Percentiles rank a stretch among this genome's conserved stretches.
Conservation (phyloP, 2,888 invertebrate species). For the Helleia helle region DNA sequence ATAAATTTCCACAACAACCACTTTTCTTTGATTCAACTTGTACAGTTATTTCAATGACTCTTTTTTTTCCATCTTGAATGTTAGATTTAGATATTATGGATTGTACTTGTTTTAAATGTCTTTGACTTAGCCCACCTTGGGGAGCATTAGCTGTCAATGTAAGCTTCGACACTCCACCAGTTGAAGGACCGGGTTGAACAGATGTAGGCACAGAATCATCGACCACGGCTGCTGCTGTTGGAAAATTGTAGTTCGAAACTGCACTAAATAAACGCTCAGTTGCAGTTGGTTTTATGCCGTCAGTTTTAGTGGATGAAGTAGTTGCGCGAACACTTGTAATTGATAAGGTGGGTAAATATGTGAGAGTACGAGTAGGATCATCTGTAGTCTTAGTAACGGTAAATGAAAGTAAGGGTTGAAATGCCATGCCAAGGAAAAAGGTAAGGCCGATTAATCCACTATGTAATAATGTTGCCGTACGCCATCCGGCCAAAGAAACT, state of each 20-base stretch:
- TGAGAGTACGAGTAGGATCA: conserved; percentile 49
- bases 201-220: conserved; percentile 28
- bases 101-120: conserved; percentile 49
- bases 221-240: conserved; percentile 51
- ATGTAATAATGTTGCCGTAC: conserved; percentile 45
- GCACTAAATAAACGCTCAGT: conserved; percentile 38
- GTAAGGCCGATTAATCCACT: conserved; percentile 44
- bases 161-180: conserved; percentile 36
- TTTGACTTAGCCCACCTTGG: conserved; percentile 39
- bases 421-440: conserved; percentile 52
- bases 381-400: conserved; percentile 41
- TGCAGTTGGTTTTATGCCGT: conserved; percentile 28
- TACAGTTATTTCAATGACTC: conserved; percentile 33
- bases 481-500: conserved; percentile 47
- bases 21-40: conserved; percentile 29
- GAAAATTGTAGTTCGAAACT: conserved; percentile 38
- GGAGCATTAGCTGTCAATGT: conserved; percentile 42
- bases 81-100: conserved; percentile 45
- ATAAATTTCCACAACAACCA: conserved; percentile 42
- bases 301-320: conserved; percentile 28
- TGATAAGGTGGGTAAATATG: conserved; percentile 52
- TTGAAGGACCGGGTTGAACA: conserved; percentile 40
- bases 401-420: conserved; percentile 46
- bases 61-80: conserved; percentile 30
- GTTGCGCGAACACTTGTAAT: conserved; percentile 27